Evolutionary conservation across 2,797 vertebrate species (phyloP), one percentile per base, ranked within the genome.

Genomic region (Erpetoichthys calabaricus): DNA sequence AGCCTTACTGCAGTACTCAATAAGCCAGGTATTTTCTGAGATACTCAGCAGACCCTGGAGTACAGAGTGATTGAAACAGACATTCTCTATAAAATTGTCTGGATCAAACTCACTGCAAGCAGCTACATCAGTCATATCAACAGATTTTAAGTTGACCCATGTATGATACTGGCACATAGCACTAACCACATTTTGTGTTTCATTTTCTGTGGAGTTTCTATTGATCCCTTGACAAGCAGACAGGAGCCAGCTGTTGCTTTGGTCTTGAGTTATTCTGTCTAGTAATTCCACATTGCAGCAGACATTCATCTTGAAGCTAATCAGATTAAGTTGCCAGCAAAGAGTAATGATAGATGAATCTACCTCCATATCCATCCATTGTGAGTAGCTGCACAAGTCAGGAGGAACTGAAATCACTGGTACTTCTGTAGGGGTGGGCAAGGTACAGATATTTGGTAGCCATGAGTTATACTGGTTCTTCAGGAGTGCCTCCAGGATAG

Each of bases 51-150:
- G 69, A 66, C 85, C 85, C 47, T 75, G 65, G 8, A 86, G 66
- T 56, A 86, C 60, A 0, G 73, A 76, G 1, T 9, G 42, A 44
- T 85, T 81, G 59, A 59, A 8, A 60, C 86, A 89, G 49, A 88
- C 82, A 53, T 70, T 73, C 53, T 63, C 64, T 41, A 73, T 77
- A 70, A 89, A 89, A 70, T 86, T 85, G 4, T 57, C 47, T 0
- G 73, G 44, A 67, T 89, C 86, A 0, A 55, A 66, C 65, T 82
- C 80, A 9, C 81, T 75, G 3, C 86, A 89, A 57, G 86, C 67
- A 45, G 83, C 82, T 0, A 88, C 63, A 7, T 83, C 81, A 0
- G 83, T 82, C 82, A 83, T 84, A 72, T 87, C 85, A 58, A 88
- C 83, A 1, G 82, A 75, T 57, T 74, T 68, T 9, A 80, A 79